Evolutionary conservation across 2,113 vertebrate genomes (phyloP).

Genomic region (Zingel zingel): DNA sequence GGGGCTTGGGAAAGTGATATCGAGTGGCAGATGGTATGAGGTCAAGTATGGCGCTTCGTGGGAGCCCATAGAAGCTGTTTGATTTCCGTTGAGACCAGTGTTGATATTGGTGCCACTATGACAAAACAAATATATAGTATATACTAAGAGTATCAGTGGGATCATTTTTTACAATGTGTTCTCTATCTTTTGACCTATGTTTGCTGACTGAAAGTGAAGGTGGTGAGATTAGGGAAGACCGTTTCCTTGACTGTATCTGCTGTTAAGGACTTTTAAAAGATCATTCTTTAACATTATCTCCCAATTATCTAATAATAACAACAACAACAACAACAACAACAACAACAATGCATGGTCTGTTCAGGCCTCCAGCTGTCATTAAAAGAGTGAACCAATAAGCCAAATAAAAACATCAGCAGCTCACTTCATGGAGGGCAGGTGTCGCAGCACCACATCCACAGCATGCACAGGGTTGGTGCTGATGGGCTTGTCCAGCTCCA

Average conservation of each 20-base stretch:
- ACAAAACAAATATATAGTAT: slow-evolving; percentile 46
- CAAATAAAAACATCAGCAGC: slow-evolving; percentile 52
- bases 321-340: not conserved
- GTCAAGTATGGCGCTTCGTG: slow-evolving; percentile 10
- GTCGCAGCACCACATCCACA: slow-evolving; percentile 97
- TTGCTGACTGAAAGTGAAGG: slow-evolving; percentile 3
- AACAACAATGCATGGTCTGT: not conserved
- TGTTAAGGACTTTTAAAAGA: not conserved
- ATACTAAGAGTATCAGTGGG: slow-evolving; percentile 23
- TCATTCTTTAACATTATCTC: rapidly evolving
- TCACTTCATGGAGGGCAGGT: slow-evolving; percentile 99
- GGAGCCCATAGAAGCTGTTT: slow-evolving; percentile 45
- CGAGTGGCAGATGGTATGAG: slow-evolving; percentile 23
- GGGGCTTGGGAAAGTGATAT: slow-evolving; percentile 47
- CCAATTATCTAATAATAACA: not conserved
- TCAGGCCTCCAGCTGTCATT: not conserved
- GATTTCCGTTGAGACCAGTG: slow-evolving; percentile 64
- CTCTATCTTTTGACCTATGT: not conserved
- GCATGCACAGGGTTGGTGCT: slow-evolving; percentile 99
- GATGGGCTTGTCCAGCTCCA: slow-evolving; percentile 99
- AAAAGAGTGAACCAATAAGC: not conserved
- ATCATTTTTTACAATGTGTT: not conserved
- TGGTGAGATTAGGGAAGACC: not conserved
- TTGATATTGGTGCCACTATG: slow-evolving; percentile 43
- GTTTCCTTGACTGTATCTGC: not conserved